phyloP scores from a whole-genome alignment of 2,113 vertebrate species.

The Ictalurus punctatus region DNA sequence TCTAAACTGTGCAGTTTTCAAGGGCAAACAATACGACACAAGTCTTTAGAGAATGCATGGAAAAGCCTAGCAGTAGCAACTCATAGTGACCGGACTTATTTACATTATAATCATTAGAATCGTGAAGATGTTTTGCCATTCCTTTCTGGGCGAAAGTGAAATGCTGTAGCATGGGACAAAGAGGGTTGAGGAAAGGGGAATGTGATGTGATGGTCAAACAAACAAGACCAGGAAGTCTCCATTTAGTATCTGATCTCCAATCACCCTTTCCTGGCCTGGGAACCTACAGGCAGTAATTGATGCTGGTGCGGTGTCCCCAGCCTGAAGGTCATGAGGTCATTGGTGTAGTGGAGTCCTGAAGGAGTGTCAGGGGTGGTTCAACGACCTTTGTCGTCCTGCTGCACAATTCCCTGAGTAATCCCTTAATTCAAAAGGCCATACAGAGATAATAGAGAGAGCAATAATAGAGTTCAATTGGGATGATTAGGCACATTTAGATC shows the following conservation, averaged over 20 bases:
- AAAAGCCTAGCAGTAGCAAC: background rate
- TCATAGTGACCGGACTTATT: background rate
- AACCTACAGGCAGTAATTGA: conserved; percentile 50
- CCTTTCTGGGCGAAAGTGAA: background rate
- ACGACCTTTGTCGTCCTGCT: conserved; percentile 71
- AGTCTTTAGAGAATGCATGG: background rate
- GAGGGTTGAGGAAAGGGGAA: background rate
- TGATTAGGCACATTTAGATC: conserved; percentile 62
- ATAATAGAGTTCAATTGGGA: conserved; percentile 71
- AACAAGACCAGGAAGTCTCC: conserved; percentile 24
- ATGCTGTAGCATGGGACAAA: background rate
- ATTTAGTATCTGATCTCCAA: conserved; percentile 34
- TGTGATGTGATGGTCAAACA: conserved; percentile 33
- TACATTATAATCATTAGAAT: background rate
- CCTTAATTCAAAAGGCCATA: conserved; percentile 67
- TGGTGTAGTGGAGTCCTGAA: conserved; percentile 65
- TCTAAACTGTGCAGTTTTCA: conserved; percentile 26
- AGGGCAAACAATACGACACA: background rate
- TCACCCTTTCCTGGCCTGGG: conserved; percentile 44
- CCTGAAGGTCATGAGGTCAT: conserved; percentile 72
- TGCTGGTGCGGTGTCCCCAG: conserved; percentile 49
- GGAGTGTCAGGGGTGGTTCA: conserved; percentile 68
- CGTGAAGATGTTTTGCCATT: background rate
- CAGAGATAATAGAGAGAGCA: conserved; percentile 66
- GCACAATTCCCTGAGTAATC: conserved; percentile 63